These are phyloP conservation scores for Benthosema pterotum DNA, from an alignment of 2,797 vertebrate genomes.

Conservation along the genomic window DNA sequence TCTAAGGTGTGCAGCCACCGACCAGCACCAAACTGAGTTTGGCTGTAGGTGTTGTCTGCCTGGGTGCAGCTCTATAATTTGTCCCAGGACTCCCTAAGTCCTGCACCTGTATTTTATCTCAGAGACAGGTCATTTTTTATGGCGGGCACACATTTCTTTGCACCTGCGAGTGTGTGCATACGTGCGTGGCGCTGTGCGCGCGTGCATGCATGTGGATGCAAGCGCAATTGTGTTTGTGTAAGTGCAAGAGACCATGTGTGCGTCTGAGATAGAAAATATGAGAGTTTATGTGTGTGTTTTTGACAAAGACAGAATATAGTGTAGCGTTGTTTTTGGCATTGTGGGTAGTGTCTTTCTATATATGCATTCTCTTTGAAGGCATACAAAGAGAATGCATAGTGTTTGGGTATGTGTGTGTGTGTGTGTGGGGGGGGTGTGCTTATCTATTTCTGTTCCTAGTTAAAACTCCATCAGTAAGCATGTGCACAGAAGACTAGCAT, in stretches of 20 bases:
- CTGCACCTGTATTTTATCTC: slow-evolving; percentile 19
- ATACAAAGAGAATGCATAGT: too few species aligned
- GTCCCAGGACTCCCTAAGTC: slow-evolving; percentile 19
- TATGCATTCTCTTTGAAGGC: too few species aligned
- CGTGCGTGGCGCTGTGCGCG: too few species aligned
- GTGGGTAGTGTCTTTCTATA: too few species aligned
- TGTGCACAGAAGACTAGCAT: slow-evolving; percentile 47
- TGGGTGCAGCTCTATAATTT: slow-evolving; percentile 8
- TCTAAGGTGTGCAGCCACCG: slow-evolving; percentile 13
- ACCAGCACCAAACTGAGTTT: slow-evolving; percentile 19
- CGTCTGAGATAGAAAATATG: too few species aligned
- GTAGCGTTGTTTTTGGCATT: too few species aligned
- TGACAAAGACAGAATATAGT: too few species aligned
- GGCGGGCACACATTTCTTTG: slow-evolving; percentile 17
- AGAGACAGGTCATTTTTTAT: slow-evolving; percentile 14
- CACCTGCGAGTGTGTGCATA: slow-evolving; percentile 22
- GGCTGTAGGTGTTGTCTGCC: slow-evolving; percentile 1
- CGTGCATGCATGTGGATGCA: too few species aligned
- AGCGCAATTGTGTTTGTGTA: too few species aligned
- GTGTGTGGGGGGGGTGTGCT: neutral
- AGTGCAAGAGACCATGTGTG: too few species aligned
- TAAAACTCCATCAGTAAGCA: slow-evolving; percentile 50
- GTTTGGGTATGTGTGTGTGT: too few species aligned
- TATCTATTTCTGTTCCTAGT: slow-evolving; percentile 53
- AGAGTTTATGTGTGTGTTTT: too few species aligned